phyloP scores from a whole-genome alignment of 2,797 vertebrate species.

The Sebastes glaucus region DNA sequence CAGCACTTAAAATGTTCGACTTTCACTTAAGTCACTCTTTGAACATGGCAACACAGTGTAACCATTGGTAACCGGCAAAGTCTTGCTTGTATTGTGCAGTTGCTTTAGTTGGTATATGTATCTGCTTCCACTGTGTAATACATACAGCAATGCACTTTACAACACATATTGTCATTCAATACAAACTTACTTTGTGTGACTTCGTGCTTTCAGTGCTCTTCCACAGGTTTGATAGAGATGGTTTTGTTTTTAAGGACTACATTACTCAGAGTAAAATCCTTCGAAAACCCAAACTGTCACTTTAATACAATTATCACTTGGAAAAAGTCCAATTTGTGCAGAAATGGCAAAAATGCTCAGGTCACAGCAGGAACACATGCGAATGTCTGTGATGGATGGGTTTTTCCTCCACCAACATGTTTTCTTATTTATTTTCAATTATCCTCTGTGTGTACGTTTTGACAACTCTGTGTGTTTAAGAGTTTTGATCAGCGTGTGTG shows the following conservation, averaged over 20 bases:
- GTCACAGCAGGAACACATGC: slow-evolving; percentile 17
- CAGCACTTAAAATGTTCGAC: not conserved
- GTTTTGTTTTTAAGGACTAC: not conserved
- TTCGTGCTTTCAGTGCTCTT: slow-evolving; percentile 4
- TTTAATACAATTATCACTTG: not conserved
- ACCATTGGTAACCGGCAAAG: not conserved
- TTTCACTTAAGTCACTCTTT: not conserved
- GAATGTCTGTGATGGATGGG: not conserved
- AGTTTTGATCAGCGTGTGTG: not conserved
- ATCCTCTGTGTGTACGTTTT: not conserved
- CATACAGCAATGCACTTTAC: not conserved
- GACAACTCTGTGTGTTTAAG: not conserved
- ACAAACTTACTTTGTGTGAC: not conserved
- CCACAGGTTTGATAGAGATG: not conserved
- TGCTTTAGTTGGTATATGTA: not conserved
- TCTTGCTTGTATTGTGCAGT: not conserved
- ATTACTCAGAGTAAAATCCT: not conserved
- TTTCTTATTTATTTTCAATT: slow-evolving; percentile 7
- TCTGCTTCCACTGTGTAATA: slow-evolving; percentile 21
- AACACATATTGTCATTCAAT: not conserved
- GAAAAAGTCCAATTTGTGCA: not conserved
- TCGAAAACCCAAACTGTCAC: no score
- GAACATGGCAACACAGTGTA: not conserved
- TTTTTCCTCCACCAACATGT: slow-evolving; percentile 7
- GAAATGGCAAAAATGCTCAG: not conserved